Evolutionary conservation across 2,113 vertebrate species (phyloP).

Genomic region (Rutilus rutilus): DNA sequence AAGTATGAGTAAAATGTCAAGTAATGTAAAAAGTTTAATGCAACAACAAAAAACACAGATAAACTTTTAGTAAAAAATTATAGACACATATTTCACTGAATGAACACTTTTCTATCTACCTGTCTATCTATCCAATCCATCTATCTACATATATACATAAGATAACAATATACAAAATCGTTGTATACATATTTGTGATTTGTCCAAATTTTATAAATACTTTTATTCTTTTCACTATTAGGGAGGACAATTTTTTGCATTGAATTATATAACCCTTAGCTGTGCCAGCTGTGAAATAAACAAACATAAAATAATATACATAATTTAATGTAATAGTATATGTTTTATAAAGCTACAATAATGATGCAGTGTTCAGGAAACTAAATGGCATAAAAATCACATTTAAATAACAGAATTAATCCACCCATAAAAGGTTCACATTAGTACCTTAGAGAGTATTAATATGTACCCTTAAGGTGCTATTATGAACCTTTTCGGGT

Average conservation of each 20-base stretch:
- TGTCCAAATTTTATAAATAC: no score
- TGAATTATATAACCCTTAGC: neutral
- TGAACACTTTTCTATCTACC: no score
- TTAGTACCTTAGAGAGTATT: neutral
- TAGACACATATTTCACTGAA: no score
- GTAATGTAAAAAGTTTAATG: neutral
- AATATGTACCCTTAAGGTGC: neutral
- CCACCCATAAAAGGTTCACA: neutral
- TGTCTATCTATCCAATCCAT: no score
- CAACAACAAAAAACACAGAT: no score
- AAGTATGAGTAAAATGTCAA: neutral
- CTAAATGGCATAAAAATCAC: neutral
- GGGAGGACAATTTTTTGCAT: no score
- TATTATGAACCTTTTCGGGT: neutral
- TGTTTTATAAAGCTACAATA: neutral
- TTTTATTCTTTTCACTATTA: no score
- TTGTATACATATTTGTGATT: neutral
- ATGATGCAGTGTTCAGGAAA: neutral
- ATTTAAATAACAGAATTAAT: neutral
- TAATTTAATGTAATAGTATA: neutral
- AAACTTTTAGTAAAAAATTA: no score
- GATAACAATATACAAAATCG: neutral
- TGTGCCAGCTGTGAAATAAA: neutral
- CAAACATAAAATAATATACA: no score
- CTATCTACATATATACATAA: no score